Evolutionary conservation across 2,797 vertebrate species (phyloP).

Genomic region (Gephyroberyx darwinii): DNA sequence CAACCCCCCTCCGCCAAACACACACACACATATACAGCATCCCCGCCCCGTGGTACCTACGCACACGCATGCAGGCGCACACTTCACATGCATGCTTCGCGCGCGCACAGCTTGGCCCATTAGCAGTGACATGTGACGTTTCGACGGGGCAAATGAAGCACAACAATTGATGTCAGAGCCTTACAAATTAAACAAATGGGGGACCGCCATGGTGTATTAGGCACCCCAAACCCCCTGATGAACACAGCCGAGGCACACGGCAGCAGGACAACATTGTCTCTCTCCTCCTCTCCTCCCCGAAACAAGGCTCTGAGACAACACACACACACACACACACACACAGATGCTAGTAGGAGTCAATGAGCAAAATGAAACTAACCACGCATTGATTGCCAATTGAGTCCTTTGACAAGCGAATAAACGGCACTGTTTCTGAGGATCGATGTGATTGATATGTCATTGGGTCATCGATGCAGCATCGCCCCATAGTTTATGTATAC

Average conservation of each 20-base stretch:
- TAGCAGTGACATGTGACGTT: slow-evolving; percentile 84
- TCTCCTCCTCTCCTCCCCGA: slow-evolving; percentile 52
- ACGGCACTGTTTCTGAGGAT: slow-evolving; percentile 68
- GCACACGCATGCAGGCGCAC: slow-evolving; percentile 43
- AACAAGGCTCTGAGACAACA: slow-evolving; percentile 54
- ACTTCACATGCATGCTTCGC: slow-evolving; percentile 45
- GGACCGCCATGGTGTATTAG: slow-evolving; percentile 84
- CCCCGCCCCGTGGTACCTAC: slow-evolving; percentile 12
- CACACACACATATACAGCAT: slow-evolving; percentile 24
- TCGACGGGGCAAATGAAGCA: slow-evolving; percentile 85
- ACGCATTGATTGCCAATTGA: slow-evolving; percentile 76
- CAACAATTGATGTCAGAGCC: slow-evolving; percentile 88
- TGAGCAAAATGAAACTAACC: slow-evolving; percentile 70
- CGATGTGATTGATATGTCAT: slow-evolving; percentile 70
- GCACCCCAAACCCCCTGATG: slow-evolving; percentile 82
- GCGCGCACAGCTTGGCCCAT: slow-evolving; percentile 79
- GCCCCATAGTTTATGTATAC: slow-evolving; percentile 38
- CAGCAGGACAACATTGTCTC: slow-evolving; percentile 79
- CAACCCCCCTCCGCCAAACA: not conserved
- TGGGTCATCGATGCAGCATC: slow-evolving; percentile 42
- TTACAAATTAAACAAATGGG: slow-evolving; percentile 88
- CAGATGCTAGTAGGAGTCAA: slow-evolving; percentile 52
- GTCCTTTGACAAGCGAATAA: slow-evolving; percentile 78
- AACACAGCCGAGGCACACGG: slow-evolving; percentile 78
- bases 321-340: slow-evolving; percentile 15